Evolutionary conservation across 2,888 invertebrate species (phyloP), one percentile per base, ranked within the genome.

Genomic region (Pristionchus fissidentatus): DNA sequence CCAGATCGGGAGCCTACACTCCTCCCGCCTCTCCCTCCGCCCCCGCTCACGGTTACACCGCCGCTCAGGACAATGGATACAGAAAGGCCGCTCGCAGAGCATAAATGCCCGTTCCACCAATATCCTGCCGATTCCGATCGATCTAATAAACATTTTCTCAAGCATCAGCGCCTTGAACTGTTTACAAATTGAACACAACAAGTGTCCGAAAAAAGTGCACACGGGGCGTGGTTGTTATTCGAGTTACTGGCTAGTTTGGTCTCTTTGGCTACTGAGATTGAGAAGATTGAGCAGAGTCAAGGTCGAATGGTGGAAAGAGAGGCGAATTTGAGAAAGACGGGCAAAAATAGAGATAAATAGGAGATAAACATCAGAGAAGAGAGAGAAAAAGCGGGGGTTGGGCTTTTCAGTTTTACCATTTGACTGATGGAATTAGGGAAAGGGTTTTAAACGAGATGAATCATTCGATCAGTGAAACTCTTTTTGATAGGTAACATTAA

Each of bases 1-100:
- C 80, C 66, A 85, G 87, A 84, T 84, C 87, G 29, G 80, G 86
- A 29, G 41, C 62, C 32, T 70, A 29, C 38, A n/a, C 41, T 29
- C 79, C 79, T 29, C 41, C 79, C 60, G 13, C 57, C 41, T 29
- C 32, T 26, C 62, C 60, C 32, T 81, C 80, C 3, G 43, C 43
- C 1, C 29, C 62, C 19, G 29, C 62, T 22, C 79, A 79, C 26
- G 75, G 75, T 19, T 49, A 77, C 49, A 5, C 22, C 15, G n/a
- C 49, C 49, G 15, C n/a, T 15, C 79, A 79, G 79, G 57, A 55
- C 79, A 55, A 79, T 35, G 80, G 80, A 81, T 81, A 81, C 80
- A 81, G 80, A 62, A 81, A 81, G 62, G 62, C n/a, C 32, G 62
- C 80, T 57, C 79, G 79, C 57, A 79, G 41, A 38, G 55, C 79